These are phyloP conservation scores for Pluvialis apricaria DNA, from an alignment of 2,113 vertebrate genomes.

Conservation along the genomic window DNA sequence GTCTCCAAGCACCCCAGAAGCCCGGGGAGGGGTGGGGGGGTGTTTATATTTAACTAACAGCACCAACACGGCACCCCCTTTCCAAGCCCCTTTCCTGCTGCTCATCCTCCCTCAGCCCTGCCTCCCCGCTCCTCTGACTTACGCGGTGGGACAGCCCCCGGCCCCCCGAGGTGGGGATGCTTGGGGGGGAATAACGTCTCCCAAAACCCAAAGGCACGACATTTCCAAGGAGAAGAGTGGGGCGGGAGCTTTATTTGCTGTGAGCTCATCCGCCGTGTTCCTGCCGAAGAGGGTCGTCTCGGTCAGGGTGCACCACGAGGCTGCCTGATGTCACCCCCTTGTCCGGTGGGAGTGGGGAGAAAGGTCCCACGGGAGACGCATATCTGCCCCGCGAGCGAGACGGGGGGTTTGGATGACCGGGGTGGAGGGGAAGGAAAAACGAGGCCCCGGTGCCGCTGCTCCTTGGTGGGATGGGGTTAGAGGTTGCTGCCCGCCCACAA, in stretches of 20 bases:
- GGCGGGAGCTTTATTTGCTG: not conserved
- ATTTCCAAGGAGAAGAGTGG: too few relatives aligned
- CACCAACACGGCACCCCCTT: too few relatives aligned
- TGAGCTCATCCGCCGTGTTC: not conserved
- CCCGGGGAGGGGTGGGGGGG: fast-evolving
- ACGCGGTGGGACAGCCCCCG: fast-evolving
- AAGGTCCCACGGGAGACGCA: fast-evolving
- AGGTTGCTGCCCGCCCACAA: fast-evolving
- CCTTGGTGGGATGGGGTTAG: not conserved
- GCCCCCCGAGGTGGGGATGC: not conserved
- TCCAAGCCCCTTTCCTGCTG: too few relatives aligned
- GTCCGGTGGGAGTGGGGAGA: not conserved
- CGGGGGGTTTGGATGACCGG: too few relatives aligned
- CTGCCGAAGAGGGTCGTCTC: too few relatives aligned
- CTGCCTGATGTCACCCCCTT: not conserved
- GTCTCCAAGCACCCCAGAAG: not conserved
- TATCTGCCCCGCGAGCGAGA: too few relatives aligned
- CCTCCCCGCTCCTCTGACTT: not conserved
- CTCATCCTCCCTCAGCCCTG: too few relatives aligned
- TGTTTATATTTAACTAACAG: too few relatives aligned
- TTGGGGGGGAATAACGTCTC: not conserved
- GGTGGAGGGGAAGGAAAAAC: not conserved
- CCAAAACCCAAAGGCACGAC: not conserved
- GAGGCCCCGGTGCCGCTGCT: not conserved
- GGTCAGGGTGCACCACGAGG: not conserved